Evolutionary conservation across 2,888 invertebrate genomes (phyloP), one percentile per base, ranked within the genome.

Genomic region (Zaprionus obscuricornis): DNA sequence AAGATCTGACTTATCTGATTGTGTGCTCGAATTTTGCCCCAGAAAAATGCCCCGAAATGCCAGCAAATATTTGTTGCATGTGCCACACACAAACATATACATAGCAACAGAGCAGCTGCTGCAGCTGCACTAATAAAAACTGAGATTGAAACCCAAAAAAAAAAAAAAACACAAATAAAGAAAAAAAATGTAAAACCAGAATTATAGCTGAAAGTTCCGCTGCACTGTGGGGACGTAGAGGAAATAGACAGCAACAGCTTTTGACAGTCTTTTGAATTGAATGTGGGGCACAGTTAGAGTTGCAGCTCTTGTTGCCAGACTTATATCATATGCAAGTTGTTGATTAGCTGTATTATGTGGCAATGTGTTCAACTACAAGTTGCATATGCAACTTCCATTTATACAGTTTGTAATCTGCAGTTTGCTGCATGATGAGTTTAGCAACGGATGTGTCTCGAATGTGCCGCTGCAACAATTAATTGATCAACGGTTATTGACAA

Each of bases 401-500:
- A 22, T 22, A 7, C 7, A 6, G 17, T 3, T 0, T 13, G 37
- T 33, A 42, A 16, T 18, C 34, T 24, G 31, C 17, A 4, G 31
- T 52, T 67, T 63, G 29, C 43, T 51, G 65, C 66, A 60, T 71
- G 72, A 47, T 68, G 65, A 54, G 46, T 31, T 56, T 47, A 29
- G 13, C 52, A 73, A 42, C 82, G 77, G 84, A 84, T 81, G 66
- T 73, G 47, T 46, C 51, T 77, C 66, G 73, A 73, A 76, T 72
- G 66, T 36, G 55, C 16, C 50, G 34, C 31, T 46, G 16, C 45
- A 31, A 42, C 55, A 67, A 77, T 74, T 81, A 81, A 78, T 82
- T 77, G 77, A 43, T 51, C 57, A 78, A 84, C 85, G 62, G 77
- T 78, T 78, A 82, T 84, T 77, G 78, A 46, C 70, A 77, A 79